Percentiles rank a stretch among this genome's conserved stretches.
These are phyloP conservation scores for Plutomurus gul DNA, from an alignment of 1,140 invertebrate species.

Conservation along the genomic window DNA sequence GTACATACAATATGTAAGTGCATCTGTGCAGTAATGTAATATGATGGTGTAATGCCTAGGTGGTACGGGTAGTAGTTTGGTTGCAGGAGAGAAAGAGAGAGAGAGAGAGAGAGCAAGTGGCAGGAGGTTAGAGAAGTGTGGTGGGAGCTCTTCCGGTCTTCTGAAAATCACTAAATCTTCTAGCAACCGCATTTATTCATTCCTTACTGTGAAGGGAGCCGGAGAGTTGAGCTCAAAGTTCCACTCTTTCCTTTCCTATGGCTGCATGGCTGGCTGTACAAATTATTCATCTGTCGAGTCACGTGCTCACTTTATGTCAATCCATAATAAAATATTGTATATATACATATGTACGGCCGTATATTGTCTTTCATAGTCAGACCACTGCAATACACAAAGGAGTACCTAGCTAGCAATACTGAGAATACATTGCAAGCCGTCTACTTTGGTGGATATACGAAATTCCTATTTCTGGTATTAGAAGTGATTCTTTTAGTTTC, in stretches of 20 bases:
- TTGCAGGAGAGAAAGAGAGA: no score
- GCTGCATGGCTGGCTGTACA: background rate
- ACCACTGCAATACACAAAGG: no score
- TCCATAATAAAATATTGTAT: constrained; percentile 1
- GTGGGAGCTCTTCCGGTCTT: constrained; percentile 8
- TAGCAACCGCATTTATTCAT: constrained; percentile 9
- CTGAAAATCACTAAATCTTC: constrained; percentile 20
- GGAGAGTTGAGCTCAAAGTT: background rate
- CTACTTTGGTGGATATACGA: no score
- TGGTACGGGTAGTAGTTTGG: background rate
- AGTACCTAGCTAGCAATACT: no score
- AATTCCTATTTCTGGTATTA: no score
- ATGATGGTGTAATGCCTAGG: no score
- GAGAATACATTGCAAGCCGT: no score
- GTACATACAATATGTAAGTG: no score
- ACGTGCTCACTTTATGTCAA: constrained; percentile 5
- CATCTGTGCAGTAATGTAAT: no score
- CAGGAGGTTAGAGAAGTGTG: background rate
- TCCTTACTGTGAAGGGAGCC: background rate
- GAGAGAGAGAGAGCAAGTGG: background rate
- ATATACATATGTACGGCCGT: background rate
- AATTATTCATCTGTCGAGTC: background rate
- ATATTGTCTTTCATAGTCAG: no score
- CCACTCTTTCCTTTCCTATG: background rate
- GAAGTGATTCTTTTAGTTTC: no score